phyloP scores from a whole-genome alignment of 2,797 vertebrate genomes.

The Harpagifer antarcticus region DNA sequence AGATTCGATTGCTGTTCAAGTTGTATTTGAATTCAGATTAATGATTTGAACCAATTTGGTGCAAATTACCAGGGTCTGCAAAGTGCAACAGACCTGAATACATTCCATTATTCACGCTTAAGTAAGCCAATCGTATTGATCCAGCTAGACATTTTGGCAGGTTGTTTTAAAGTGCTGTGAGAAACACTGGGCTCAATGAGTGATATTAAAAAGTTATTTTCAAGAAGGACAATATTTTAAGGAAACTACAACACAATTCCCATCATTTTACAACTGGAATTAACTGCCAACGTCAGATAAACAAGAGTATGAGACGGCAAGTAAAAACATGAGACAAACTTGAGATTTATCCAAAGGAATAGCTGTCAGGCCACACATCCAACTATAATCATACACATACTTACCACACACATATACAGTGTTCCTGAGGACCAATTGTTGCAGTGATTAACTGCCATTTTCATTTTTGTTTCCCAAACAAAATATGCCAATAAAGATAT shows the following conservation, averaged over 20 bases:
- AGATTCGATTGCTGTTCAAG: constrained; percentile 22
- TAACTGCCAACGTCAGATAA: constrained; percentile 56
- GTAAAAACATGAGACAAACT: constrained; percentile 63
- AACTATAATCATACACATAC: constrained; percentile 65
- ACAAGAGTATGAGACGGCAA: constrained; percentile 44
- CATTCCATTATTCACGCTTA: constrained; percentile 50
- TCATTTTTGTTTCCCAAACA: constrained; percentile 79
- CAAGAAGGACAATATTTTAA: constrained; percentile 50
- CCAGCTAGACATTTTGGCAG: constrained; percentile 72
- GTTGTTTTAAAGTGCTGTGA: constrained; percentile 81
- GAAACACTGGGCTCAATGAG: constrained; percentile 67
- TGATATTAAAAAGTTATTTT: constrained; percentile 51
- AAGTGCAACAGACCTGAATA: constrained; percentile 61
- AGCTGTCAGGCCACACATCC: constrained; percentile 67
- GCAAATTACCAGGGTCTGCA: constrained; percentile 46
- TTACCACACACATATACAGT: constrained; percentile 75
- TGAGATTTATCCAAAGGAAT: constrained; percentile 69
- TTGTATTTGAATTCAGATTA: constrained; percentile 32
- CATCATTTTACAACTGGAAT: constrained; percentile 62
- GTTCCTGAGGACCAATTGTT: constrained; percentile 83
- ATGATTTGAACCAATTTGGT: constrained; percentile 49
- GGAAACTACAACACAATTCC: constrained; percentile 54
- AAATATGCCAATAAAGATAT: constrained; percentile 78
- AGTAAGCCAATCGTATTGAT: constrained; percentile 57
- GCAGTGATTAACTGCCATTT: constrained; percentile 79